Percentiles rank a stretch among this genome's conserved stretches.
phyloP scores from a whole-genome alignment of 2,797 vertebrate genomes.

The Podargus strigoides region DNA sequence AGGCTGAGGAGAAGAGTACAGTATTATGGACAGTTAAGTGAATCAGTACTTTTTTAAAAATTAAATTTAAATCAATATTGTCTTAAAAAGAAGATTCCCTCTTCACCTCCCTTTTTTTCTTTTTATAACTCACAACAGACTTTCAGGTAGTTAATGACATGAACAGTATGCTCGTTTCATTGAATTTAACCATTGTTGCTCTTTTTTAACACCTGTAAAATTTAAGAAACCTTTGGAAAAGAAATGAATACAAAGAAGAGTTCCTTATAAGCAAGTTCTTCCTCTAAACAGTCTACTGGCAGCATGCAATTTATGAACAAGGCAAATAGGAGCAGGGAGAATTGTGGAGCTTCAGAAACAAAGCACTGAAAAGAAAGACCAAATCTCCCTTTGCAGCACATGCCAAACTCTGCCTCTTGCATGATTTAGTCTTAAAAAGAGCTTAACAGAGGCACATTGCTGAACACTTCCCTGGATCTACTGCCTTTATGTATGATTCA shows the following conservation, averaged over 20 bases:
- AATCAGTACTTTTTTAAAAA: fast-evolving
- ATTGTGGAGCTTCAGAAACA: background rate
- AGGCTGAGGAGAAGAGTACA: slow-evolving; percentile 76
- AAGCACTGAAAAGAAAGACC: background rate
- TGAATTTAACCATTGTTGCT: background rate
- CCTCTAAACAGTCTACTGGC: background rate
- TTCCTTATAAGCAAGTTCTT: background rate
- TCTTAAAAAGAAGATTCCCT: background rate
- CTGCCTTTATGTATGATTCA: fast-evolving
- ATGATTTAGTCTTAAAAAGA: background rate
- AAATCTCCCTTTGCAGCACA: background rate
- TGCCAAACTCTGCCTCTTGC: background rate
- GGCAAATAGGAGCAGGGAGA: background rate
- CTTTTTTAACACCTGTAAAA: background rate
- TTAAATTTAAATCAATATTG: background rate
- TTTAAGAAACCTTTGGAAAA: background rate
- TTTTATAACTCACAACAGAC: background rate
- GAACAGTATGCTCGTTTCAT: fast-evolving
- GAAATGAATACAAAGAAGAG: background rate
- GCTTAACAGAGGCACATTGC: background rate
- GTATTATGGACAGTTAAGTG: background rate
- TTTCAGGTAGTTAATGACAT: background rate
- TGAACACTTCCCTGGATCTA: background rate
- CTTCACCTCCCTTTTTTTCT: background rate
- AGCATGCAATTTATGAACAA: background rate